Base-by-base conservation (phyloP, 2,888 invertebrate genomes). In the Rhaphigaster nebulosa region DNA sequence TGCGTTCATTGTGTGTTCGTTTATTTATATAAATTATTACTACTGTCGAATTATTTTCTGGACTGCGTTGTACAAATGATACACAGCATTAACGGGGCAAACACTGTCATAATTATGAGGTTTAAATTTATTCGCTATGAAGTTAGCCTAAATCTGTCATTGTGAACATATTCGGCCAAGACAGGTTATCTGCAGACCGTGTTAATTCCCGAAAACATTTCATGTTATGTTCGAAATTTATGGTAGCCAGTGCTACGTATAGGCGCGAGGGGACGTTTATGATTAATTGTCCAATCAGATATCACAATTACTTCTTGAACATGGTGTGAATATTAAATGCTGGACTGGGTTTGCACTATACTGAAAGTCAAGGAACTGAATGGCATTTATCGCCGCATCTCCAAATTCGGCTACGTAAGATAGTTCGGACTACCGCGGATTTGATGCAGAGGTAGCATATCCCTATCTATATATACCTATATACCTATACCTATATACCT, bases 11-110 rank as follows among this genome's bases (percentile, higher is more conserved):
- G 84, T 84, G 41, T 45, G 41, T 50, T n/a, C 26, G 6, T n/a
- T 34, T 84, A 41, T 84, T n/a, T 41, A 50, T 84, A 84, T 84
- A 84, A 84, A 45, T 84, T 84, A 84, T 84, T 84, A 84, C 84
- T n/a, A 84, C 45, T 18, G 84, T 18, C 84, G 84, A 84, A 50
- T 84, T 84, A 84, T 84, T 84, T 84, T 50, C 45, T 15, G n/a
- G n/a, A 84, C n/a, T 23, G 20, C 20, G 20, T 20, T 76, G 70
- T 76, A 76, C 70, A 76, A 76, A 38, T 38, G 34, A 76, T 76
- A 76, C 70, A 76, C 65, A 5, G 65, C 65, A 65, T 65, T 65
- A 65, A 18, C 34, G 70, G 70, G 23, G 29, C 65, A 34, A 38
- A 76, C 38, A 76, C 70, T 23, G 20, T 76, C 20, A 20, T 38